Conservation (phyloP, 2,888 invertebrate genomes). For the Ligdia adustata region DNA sequence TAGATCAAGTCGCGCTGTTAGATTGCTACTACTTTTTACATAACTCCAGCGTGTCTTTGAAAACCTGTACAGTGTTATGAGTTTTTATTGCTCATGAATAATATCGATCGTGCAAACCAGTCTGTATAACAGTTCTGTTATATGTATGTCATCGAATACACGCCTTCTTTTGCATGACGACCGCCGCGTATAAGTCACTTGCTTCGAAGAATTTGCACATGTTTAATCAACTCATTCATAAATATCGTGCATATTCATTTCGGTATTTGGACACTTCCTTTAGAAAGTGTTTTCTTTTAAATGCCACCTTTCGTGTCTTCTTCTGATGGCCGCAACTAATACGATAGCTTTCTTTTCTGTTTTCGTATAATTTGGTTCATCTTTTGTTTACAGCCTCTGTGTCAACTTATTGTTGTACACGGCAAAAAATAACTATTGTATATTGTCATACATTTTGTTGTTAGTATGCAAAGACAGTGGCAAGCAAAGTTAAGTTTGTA, state of each 20-base stretch:
- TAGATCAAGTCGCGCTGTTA: conserved; percentile 33
- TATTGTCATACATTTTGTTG: background rate
- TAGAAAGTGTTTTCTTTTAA: conserved; percentile 22
- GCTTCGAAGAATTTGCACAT: conserved; percentile 27
- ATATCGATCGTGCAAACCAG: conserved; percentile 34
- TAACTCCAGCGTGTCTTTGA: conserved; percentile 29
- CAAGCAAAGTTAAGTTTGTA: conserved; percentile 30
- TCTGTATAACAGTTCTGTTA: conserved; percentile 28
- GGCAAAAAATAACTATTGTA: background rate
- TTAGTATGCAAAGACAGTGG: conserved; percentile 6
- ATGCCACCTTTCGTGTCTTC: conserved; percentile 20
- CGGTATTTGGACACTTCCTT: conserved; percentile 13
- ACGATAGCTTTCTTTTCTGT: conserved; percentile 19
- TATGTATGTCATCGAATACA: conserved; percentile 31
- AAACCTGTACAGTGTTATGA: conserved; percentile 38
- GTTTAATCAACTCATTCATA: conserved; percentile 12
- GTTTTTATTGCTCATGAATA: conserved; percentile 36
- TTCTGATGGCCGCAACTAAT: conserved; percentile 18
- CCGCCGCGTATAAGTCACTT: conserved; percentile 20
- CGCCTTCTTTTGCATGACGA: conserved; percentile 30
- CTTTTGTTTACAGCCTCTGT: conserved; percentile 11
- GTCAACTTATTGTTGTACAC: conserved; percentile 4
- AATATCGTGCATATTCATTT: conserved; percentile 23
- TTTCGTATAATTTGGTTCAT: conserved; percentile 20
- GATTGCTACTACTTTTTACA: conserved; percentile 35